Percentiles rank a stretch among this genome's conserved stretches.
phyloP scores from a whole-genome alignment of 2,888 invertebrate genomes.

The Synergus itoensis region DNA sequence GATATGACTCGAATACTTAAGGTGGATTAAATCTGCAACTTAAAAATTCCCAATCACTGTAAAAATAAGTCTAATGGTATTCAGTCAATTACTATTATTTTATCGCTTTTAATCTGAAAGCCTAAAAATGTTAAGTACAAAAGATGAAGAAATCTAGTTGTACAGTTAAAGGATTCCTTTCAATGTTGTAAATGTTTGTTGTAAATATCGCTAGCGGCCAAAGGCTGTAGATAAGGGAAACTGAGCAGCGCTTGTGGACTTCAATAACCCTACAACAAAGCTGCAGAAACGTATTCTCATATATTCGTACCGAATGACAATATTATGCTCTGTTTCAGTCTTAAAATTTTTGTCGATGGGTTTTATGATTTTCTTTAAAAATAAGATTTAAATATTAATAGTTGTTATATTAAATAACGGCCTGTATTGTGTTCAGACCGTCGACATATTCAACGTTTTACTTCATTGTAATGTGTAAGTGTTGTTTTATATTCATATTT shows the following conservation, averaged over 20 bases:
- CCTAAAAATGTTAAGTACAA: conserved; percentile 10
- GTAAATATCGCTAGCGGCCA: conserved; percentile 10
- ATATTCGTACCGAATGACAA: neutral
- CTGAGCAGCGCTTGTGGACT: neutral
- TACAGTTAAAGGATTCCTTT: neutral
- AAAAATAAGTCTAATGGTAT: neutral
- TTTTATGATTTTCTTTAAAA: neutral
- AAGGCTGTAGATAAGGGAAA: neutral
- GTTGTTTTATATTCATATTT: neutral
- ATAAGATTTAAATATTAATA: neutral
- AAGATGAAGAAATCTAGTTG: neutral
- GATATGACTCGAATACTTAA: too few species aligned
- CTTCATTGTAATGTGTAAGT: neutral
- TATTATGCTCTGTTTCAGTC: neutral
- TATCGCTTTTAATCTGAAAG: neutral
- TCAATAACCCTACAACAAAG: neutral
- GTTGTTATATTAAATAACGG: neutral
- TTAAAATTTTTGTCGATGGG: neutral
- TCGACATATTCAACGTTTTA: neutral
- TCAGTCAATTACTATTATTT: neutral
- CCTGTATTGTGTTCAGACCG: neutral
- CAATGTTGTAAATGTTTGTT: conserved; percentile 10
- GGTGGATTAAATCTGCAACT: too few species aligned
- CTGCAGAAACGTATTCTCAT: neutral
- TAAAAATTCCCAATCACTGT: too few species aligned